Evolutionary conservation across 2,888 invertebrate species (phyloP), one percentile per base, ranked within the genome.

Genomic region (Anoplius nigerrimus): DNA sequence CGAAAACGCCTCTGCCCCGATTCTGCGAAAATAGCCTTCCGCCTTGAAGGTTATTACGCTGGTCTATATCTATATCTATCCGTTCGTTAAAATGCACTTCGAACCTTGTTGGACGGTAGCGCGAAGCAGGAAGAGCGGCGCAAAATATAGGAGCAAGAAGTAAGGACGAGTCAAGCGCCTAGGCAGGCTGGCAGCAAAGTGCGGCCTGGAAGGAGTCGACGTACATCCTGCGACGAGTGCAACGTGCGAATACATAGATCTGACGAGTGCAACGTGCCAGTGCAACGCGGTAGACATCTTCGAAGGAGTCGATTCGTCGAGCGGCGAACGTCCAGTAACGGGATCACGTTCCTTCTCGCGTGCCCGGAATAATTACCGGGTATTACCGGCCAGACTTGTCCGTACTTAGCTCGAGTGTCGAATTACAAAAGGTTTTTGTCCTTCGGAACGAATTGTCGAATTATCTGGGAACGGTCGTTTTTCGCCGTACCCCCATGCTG

Each of bases 351-450:
- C 68, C 72, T 81, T 76, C 76, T 69, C 73, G 79, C 82, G 82
- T 82, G 79, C 77, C 69, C 72, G 21, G 81, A 79, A 82, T 83
- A 81, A 83, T 82, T 82, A 82, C 66, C 70, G 64, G 65, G 57
- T 60, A 69, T 71, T 68, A 68, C 51, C 67, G 68, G 61, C 63
- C 60, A 68, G 61, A 45, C 61, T 45, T 72, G 67, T 72, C 57
- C 62, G 51, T 5, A 18, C 52, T 22, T 56, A 16, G 18, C 62
- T 60, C 21, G 54, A 64, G 48, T 20, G 51, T 63, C 61, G 56
- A 46, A 62, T 62, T 48, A 53, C 67, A 46, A 64, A 55, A 43
- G 58, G 62, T 61, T 72, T 62, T 69, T 58, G 65, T 66, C 52
- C 54, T 65, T 55, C 56, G n/a, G 3, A 18, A 18, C 15, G 53